These are phyloP conservation scores for Echinometra lucunter DNA, from an alignment of 53 echinoderm and acorn worm genomes.

Conservation along the genomic window DNA sequence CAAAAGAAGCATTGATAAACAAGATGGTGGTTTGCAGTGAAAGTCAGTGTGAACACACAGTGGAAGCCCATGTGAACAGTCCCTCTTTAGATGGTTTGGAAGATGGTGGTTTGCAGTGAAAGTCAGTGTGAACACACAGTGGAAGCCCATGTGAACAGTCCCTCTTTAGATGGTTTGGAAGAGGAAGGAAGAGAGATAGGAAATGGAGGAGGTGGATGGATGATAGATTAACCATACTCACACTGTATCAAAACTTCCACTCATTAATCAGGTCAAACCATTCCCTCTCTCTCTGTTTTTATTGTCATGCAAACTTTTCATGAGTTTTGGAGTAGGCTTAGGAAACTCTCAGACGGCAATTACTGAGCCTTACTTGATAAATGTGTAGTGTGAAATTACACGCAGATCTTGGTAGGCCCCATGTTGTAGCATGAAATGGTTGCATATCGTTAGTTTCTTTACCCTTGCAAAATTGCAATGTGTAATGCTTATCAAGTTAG, in stretches of 20 bases:
- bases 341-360: background rate
- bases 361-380: too few species aligned
- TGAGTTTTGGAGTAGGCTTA: background rate
- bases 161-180: background rate
- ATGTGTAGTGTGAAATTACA: too few species aligned
- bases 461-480: too few species aligned
- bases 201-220: conserved; percentile 4
- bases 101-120: too few species aligned
- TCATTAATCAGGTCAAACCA: background rate
- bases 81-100: background rate
- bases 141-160: background rate
- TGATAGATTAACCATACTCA: conserved; percentile 41
- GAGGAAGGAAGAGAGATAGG: conserved; percentile 40
- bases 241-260: conserved; percentile 29
- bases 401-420: too few species aligned
- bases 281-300: background rate
- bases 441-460: too few species aligned
- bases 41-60: background rate
- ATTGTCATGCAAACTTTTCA: conserved; percentile 21
- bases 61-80: background rate
- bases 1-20: too few species aligned
- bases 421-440: too few species aligned
- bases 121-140: background rate
- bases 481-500: too few species aligned
- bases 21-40: too few species aligned